Evolutionary conservation across 1,140 invertebrate species (phyloP), one percentile per base, ranked within the genome.

Genomic region (Chironomus tepperi): DNA sequence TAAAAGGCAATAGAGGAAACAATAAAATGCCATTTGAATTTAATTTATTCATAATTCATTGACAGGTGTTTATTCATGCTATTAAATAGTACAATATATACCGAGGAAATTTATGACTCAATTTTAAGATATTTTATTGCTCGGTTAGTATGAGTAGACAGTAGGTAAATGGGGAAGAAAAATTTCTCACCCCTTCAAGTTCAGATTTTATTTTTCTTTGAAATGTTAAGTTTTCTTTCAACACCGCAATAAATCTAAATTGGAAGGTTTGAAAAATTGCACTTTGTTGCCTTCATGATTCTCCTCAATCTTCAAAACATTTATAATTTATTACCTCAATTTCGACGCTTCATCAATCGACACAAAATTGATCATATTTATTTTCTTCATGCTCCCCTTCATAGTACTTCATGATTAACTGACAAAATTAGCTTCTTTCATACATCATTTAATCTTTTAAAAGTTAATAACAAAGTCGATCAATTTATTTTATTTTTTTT

Each of bases 1-100:
- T 70, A 19, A 70, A 70, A 70, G 65, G 18, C 16, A 18, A 34
- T 34, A 34, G 24, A 34, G 24, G 64, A 19, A 18, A 70, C 65
- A 70, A 70, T 70, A 70, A 70, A 70, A 70, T 70, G 65, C 65
- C 65, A 19, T 70, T 70, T 70, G 65, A 70, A 70, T 70, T 70
- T 70, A 70, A 70, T 70, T 70, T 70, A 70, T 70, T 70, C 65
- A 70, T 70, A 70, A 70, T 70, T 70, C 65, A 70, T 70, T 70
- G 65, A 70, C 65, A 70, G 65, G 65, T 70, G 65, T 70, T 70
- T 70, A 70, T 70, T 70, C 65, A 70, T 70, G 7, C 65, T 21
- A 70, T 70, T 70, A 19, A 21, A 70, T 70, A 19, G 65, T 34
- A 34, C 65, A 18, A 21, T 70, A 19, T 15, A 9, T 10, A 70